A percentile compares a stretch with the other conserved stretches of the same genome.
phyloP scores from a whole-genome alignment of 2,888 invertebrate species.

The Blastobasis lacticolella region DNA sequence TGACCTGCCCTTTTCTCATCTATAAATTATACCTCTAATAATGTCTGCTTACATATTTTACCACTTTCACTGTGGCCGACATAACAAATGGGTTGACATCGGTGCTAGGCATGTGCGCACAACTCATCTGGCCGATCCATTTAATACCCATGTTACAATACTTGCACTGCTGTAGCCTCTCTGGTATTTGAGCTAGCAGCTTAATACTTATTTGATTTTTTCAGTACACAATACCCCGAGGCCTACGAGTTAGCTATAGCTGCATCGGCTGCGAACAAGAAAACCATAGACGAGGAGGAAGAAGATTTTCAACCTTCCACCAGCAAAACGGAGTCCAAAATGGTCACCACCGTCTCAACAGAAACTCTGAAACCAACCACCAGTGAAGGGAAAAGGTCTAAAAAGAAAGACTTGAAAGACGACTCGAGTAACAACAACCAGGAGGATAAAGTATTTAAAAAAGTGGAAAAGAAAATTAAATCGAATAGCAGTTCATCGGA shows the following conservation, averaged over 20 bases:
- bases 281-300: conserved; percentile 54
- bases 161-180: too few species aligned
- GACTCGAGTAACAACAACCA: conserved; percentile 37
- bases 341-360: conserved; percentile 62
- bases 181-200: too few species aligned
- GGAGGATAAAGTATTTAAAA: conserved; percentile 28
- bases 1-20: too few species aligned
- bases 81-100: too few species aligned
- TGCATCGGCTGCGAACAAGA: conserved; percentile 61
- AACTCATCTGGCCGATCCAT: too few species aligned
- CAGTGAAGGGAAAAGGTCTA: conserved; percentile 41
- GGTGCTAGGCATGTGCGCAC: too few species aligned
- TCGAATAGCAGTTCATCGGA: conserved; percentile 74
- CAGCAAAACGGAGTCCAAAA: conserved; percentile 45
- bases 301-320: conserved; percentile 43
- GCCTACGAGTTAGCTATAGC: conserved; percentile 77
- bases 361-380: conserved; percentile 62
- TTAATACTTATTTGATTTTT: conserved; percentile 17
- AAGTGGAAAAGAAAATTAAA: conserved; percentile 29
- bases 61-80: too few species aligned
- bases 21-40: too few species aligned
- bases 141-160: too few species aligned
- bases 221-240: conserved; percentile 77
- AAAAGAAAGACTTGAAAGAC: conserved; percentile 34
- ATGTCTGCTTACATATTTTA: too few species aligned